Evolutionary conservation across 2,888 invertebrate species (phyloP).

Genomic region (Nectonema munidae): DNA sequence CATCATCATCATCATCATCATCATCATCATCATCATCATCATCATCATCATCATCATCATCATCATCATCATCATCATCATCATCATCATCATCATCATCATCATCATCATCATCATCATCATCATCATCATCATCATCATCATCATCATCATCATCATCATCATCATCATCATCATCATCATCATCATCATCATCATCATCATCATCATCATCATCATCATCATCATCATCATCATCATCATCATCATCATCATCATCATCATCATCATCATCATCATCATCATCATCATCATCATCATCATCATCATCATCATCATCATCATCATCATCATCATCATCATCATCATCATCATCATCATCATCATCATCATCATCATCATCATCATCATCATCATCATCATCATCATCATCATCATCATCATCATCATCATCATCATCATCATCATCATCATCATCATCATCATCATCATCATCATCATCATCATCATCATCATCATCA

Average conservation of each 20-base stretch:
- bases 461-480: conserved; percentile 5
- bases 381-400: conserved; percentile 5
- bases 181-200: not conserved
- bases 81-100: not conserved
- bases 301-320: not conserved
- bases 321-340: not conserved
- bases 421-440: not conserved
- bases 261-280: not conserved
- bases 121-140: not conserved
- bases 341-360: conserved; percentile 5
- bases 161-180: not conserved
- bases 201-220: not conserved
- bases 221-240: not conserved
- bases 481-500: conserved; percentile 5
- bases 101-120: not conserved
- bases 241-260: not conserved
- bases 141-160: not conserved
- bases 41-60: not conserved
- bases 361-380: conserved; percentile 5
- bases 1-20: not conserved
- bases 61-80: not conserved
- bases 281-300: not conserved
- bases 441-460: conserved; percentile 5
- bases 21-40: not conserved
- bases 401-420: conserved; percentile 1